Base-by-base conservation (phyloP, 2,888 invertebrate species). In the Scotopteryx bipunctaria region DNA sequence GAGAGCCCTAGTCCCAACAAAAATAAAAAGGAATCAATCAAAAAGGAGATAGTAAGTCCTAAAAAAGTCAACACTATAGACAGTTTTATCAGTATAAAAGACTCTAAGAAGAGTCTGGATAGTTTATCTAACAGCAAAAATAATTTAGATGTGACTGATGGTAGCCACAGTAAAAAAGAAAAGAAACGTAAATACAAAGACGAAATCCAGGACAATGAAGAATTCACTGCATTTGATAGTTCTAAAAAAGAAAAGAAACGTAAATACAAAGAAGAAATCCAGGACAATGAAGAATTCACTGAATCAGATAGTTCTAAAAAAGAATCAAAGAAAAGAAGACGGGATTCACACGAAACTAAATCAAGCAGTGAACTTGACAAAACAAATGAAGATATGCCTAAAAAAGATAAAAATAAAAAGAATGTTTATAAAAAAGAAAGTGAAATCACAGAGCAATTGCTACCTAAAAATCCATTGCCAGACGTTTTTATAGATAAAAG, bases 401-500 rank as follows among this genome's bases (percentile, higher is more conserved):
- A 42, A 50, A 32, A 32, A 6, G 27, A 32, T 31, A 14, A 33
- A 13, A 25, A 25, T 11, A 2, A 37, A 46, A 29, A 2, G 6
- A 9, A 23, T n/a, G 8, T 4, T 11, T 9, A n/a, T n/a, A n/a
- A n/a, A n/a, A n/a, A n/a, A n/a, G 17, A 9, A 15, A 2, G 9
- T 21, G 31, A 32, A 31, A 5, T 21, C 25, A 27, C 16, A 36
- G 59, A 73, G 13, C 50, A 71, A 36, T 59, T 69, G 9, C 14
- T 66, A 21, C 84, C 86, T 8, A 63, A 83, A 32, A 75, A 80
- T 65, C 86, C 86, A 5, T 67, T 90, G 38, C 86, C 89, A 29
- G 79, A 89, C 57, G 66, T 66, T 4, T 90, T 89, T 47, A 64
- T 67, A 62, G 65, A 77, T 52, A 81, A 82, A 69, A 72, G 66